Conservation (phyloP, 2,888 invertebrate genomes). For the Epinotia nisella region DNA sequence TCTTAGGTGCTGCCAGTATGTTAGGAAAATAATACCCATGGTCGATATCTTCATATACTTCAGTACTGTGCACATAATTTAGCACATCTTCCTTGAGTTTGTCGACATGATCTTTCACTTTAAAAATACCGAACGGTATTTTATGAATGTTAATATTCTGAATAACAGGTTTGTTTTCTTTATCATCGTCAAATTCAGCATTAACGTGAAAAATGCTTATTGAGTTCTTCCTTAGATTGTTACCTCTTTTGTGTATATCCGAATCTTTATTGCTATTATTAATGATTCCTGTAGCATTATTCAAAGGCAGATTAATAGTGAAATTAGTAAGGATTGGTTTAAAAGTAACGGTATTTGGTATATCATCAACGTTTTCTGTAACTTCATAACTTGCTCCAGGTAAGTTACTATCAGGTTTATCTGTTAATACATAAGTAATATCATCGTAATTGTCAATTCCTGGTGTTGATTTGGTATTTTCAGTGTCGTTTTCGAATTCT, state of each 20-base stretch:
- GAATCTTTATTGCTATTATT: conserved; percentile 44
- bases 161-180: conserved; percentile 48
- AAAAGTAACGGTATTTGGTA: conserved; percentile 60
- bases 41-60: conserved; percentile 45
- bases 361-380: conserved; percentile 65
- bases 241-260: background rate
- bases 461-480: background rate
- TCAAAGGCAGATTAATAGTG: conserved; percentile 55
- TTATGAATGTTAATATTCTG: conserved; percentile 37
- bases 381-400: conserved; percentile 60
- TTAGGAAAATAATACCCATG: conserved; percentile 43
- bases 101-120: conserved; percentile 56
- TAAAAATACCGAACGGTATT: conserved; percentile 48
- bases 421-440: conserved; percentile 11
- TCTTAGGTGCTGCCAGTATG: conserved; percentile 44
- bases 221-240: conserved; percentile 47
- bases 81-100: conserved; percentile 57
- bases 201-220: conserved; percentile 58
- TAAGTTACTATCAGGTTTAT: conserved; percentile 8
- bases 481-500: background rate
- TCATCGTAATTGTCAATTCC: conserved; percentile 1
- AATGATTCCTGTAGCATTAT: conserved; percentile 51
- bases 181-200: conserved; percentile 53
- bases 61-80: conserved; percentile 54
- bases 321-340: conserved; percentile 59